Base-by-base conservation (phyloP, 2,797 vertebrate species). In the Apogon talboti region DNA sequence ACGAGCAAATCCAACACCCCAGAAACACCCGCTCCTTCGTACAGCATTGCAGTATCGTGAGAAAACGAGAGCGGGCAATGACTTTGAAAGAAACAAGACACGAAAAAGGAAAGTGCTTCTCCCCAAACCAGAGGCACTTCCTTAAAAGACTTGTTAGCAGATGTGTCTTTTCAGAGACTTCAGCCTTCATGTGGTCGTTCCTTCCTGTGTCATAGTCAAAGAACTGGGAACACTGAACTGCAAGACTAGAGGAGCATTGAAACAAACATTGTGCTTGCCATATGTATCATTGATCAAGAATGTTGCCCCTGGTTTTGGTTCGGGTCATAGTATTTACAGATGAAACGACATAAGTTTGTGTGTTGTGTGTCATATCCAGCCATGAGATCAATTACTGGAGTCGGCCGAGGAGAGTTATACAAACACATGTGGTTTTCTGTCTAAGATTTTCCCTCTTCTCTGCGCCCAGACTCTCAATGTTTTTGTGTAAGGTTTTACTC, bases 21-120 rank as follows among this genome's bases (percentile, higher is more conserved):
- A 1, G 49, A 83, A 0, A 83, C 54, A 0, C 89, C 71, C 0
- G 93, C 71, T 0, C 92, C 90, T 9, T 66, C 88, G 0, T 92
- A 93, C 78, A 74, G 10, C 0, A 16, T 71, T 0, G 65, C 51
- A 9, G 0, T 90, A 0, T 76, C 78, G 4, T 87, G 74, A 77
- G 50, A 54, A 1, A 0, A n/a, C 0, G 48, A 35, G 10, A 53
- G 9, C 2, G 37, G 10, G 4, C 21, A 68, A 44, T 58, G 74
- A 66, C 66, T 66, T 59, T 0, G 19, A 35, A 14, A n/a, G n/a
- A 33, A 46, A 63, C 45, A 21, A 69, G 54, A 14, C 14, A n/a
- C 2, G 11, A 12, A 1, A 45, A 41, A 58, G 46, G 12, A 61
- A 65, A 73, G 9, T 16, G 15, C 9, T 4, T 53, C 8, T 53